Percentiles rank a stretch among this genome's conserved stretches.
Evolutionary conservation across 2,113 vertebrate genomes (phyloP).

Genomic region (Rhabdornis inornatus): DNA sequence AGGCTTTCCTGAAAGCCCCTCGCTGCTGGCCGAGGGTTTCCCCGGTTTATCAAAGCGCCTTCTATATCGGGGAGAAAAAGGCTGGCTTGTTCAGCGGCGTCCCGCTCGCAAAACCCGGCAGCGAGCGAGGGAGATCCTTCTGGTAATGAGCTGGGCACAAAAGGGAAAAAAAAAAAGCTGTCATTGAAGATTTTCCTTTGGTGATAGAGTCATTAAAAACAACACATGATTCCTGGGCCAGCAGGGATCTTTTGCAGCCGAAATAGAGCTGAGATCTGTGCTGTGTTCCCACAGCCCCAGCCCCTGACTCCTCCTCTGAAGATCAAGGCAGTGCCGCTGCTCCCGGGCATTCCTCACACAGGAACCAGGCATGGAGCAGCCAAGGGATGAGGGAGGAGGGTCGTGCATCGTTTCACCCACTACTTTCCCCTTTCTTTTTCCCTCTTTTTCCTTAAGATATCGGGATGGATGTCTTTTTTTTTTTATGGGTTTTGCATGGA

Average conservation of each 20-base stretch:
- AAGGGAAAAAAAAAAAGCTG: not conserved
- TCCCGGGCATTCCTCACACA: not conserved
- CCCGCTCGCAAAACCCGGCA: not conserved
- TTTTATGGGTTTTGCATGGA: not conserved
- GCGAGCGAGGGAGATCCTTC: not conserved
- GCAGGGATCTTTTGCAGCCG: not conserved
- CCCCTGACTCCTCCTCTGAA: not conserved
- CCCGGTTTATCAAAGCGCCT: slow-evolving; percentile 23
- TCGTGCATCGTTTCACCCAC: fast-evolving
- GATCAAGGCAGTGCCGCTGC: not conserved
- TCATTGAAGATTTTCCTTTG: slow-evolving; percentile 29
- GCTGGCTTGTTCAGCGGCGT: not conserved
- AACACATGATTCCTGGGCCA: not conserved
- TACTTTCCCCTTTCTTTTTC: not conserved
- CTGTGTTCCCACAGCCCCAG: not conserved
- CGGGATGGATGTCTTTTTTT: fast-evolving
- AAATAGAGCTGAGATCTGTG: not conserved
- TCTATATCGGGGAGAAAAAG: not conserved
- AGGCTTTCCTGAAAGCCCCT: not conserved
- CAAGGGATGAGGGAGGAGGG: not conserved
- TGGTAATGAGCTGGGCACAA: slow-evolving; percentile 52
- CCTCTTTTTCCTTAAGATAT: no score
- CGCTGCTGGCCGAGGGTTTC: not conserved
- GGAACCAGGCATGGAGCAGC: not conserved
- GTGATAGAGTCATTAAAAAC: slow-evolving; percentile 20